Conservation (phyloP, 1,140 invertebrate genomes). For the Drosophila orena region DNA sequence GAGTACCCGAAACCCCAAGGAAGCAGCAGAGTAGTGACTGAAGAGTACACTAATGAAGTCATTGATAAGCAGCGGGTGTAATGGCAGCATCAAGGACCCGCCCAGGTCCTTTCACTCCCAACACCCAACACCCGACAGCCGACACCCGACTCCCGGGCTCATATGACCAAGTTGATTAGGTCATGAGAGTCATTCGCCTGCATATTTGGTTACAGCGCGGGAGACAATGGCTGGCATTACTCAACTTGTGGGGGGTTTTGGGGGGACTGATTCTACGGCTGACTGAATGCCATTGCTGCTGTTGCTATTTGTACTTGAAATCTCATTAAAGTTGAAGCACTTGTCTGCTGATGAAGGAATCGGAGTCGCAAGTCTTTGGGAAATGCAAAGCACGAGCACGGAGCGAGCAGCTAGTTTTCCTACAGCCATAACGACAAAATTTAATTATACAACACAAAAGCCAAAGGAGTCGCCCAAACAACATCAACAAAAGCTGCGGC, state of each 20-base stretch:
- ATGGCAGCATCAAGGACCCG: conserved; percentile 31
- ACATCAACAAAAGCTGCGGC: conserved; percentile 60
- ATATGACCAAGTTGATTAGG: conserved; percentile 61
- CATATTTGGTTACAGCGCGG: conserved; percentile 63
- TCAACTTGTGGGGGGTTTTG: conserved; percentile 3
- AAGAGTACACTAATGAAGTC: conserved; percentile 75
- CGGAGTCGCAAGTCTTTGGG: conserved; percentile 1
- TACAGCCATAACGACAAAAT: conserved; percentile 46
- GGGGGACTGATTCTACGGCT: conserved; percentile 1
- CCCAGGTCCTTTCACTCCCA: background rate
- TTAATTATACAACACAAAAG: conserved; percentile 77
- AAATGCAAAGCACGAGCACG: conserved; percentile 9
- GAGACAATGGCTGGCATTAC: conserved; percentile 69
- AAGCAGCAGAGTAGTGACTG: conserved; percentile 36
- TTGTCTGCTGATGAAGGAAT: conserved; percentile 53
- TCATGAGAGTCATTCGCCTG: conserved; percentile 52
- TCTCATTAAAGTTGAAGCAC: conserved; percentile 79
- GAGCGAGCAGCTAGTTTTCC: conserved; percentile 15
- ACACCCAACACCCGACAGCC: no score
- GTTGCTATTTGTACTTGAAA: conserved; percentile 78
- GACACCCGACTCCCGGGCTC: background rate
- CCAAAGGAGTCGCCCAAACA: conserved; percentile 33
- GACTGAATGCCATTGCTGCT: conserved; percentile 35
- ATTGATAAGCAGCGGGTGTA: conserved; percentile 68
- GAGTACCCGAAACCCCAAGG: conserved; percentile 34